Evolutionary conservation across 1,140 invertebrate species (phyloP), one percentile per base, ranked within the genome.

Genomic region (Scaptomyza graminum): DNA sequence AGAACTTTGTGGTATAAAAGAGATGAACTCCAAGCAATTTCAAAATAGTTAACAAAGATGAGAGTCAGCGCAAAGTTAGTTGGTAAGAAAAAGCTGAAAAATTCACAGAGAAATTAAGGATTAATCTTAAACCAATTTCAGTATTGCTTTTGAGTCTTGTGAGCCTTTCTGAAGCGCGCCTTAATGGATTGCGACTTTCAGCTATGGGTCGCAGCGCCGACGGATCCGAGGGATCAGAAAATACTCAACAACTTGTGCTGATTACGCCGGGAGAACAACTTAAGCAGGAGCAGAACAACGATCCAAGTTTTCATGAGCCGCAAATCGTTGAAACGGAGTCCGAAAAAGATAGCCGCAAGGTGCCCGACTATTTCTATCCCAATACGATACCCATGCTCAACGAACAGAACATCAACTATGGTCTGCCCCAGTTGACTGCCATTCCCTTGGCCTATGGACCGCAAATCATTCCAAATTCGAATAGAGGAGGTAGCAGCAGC

Each of bases 321-420:
- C 83, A 88, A 28, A 89, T 88, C 18, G 15, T 68, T 0, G 83
- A 89, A 31, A 3, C 28, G 2, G 69, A 88, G 0, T 0, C 57
- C 0, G 76, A 85, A 4, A 90, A 90, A 31, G 90, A 90, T 15
- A 65, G 76, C 5, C 79, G 90, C 39, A 90, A 90, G 34, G 77
- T 90, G 7, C 90, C 90, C 15, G 90, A 90, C 7, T 90, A 90
- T 63, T 61, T 90, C 0, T 90, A 90, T 47, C 68, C 90, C 3
- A 90, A 83, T 65, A 16, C 89, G 13, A 90, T 90, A 39, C 89
- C 90, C 59, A 75, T 90, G 74, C 62, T 83, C 7, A 82, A 78
- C 13, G 90, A 90, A 43, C 74, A 85, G 52, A 82, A 78, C 47
- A 18, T 90, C 13, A 90, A 90, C 15, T 90, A 87, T 52, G 67